Base-by-base conservation (phyloP, 2,888 invertebrate species). In the Pegoplata infirma region DNA sequence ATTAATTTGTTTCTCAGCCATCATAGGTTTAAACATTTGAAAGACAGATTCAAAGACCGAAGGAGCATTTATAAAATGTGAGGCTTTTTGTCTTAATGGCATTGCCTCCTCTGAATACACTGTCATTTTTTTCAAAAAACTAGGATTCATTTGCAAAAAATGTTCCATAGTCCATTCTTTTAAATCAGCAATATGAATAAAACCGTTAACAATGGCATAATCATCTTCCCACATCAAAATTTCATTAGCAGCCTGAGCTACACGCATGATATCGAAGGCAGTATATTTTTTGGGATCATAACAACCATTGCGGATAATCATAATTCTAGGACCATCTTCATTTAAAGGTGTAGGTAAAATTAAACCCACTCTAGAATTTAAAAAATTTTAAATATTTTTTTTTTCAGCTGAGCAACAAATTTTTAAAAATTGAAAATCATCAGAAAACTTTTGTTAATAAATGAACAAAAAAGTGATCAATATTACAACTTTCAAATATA, bases 221-320 rank as follows among this genome's bases (percentile, higher is more conserved):
- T 93, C 93, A 83, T 93, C 92, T 83, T 92, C 91, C 17, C 91
- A 84, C 82, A 93, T 82, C 69, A 91, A 84, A 67, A 92, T 90
- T 82, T 92, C 92, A 69, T 90, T 89, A n/a, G 91, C 84, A 89
- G 92, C 91, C 68, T 91, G 90, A 6, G 91, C 90, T 4, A 91
- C 86, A 84, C 91, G 90, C 79, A 92, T 88, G 6, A 92, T 82
- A 81, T 91, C 91, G 6, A 87, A 79, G 59, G 92, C 86, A 28
- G 87, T 88, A 71, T 88, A 90, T 82, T 89, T 87, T 0, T 89
- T 86, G 1, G 91, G 88, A 81, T 91, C 86, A 80, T 90, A 90
- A 7, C 84, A 56, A 3, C 91, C 92, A 10, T 90, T 82, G 25
- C 92, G 89, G 40, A 92, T 84, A 5, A 92, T 83, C 76, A 91